phyloP scores from a whole-genome alignment of 2,113 vertebrate species.

The Dunckerocampus dactyliophorus region DNA sequence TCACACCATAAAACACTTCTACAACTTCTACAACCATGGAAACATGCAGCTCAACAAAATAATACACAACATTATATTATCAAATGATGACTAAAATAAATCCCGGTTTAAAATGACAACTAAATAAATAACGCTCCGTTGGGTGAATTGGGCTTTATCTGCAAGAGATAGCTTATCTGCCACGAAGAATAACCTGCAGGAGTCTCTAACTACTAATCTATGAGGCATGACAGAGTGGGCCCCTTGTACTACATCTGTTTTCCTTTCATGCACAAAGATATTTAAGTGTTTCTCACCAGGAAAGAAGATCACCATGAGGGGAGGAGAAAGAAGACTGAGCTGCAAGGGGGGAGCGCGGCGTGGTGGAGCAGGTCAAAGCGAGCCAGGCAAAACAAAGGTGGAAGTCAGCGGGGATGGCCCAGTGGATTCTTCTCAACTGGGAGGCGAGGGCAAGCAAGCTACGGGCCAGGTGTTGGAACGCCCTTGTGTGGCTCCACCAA shows the following conservation, averaged over 20 bases:
- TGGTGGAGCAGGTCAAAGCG: conserved; percentile 10
- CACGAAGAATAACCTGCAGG: no score
- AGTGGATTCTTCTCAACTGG: conserved; percentile 6
- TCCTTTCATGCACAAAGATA: no score
- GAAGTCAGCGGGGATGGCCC: conserved; percentile 2
- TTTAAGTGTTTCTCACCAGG: neutral
- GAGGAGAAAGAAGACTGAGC: conserved; percentile 7
- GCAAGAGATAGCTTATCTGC: no score
- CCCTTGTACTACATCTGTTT: no score
- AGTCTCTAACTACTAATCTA: no score
- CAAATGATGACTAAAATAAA: no score
- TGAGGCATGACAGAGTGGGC: no score
- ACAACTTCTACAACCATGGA: neutral
- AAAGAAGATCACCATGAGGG: conserved; percentile 27
- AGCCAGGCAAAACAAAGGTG: conserved; percentile 17
- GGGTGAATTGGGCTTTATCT: no score
- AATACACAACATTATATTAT: no score
- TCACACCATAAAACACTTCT: conserved; percentile 37
- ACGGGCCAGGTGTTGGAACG: conserved; percentile 6
- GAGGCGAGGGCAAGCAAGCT: neutral
- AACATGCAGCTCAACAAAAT: neutral
- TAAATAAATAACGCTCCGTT: no score
- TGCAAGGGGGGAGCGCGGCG: conserved; percentile 8
- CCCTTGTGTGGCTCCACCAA: conserved; percentile 1
- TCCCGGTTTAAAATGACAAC: no score